phyloP scores from a whole-genome alignment of 2,113 vertebrate species.

The Eulacestoma nigropectus region DNA sequence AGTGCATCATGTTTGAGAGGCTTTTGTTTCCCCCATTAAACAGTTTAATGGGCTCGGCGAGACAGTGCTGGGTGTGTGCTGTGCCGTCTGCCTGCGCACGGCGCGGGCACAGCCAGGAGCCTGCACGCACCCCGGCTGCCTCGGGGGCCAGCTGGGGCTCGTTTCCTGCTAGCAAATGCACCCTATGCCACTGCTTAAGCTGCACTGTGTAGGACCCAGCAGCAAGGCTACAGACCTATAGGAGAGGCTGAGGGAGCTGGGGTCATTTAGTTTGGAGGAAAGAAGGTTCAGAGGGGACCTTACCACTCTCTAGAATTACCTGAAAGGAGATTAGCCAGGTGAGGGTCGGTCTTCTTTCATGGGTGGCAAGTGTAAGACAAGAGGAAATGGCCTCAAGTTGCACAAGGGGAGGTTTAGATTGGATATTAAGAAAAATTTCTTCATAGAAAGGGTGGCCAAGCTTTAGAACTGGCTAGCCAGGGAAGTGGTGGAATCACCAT shows the following conservation, averaged over 20 bases:
- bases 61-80: conserved; percentile 17
- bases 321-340: neutral
- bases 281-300: neutral
- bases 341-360: neutral
- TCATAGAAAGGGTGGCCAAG: neutral
- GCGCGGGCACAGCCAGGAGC: neutral
- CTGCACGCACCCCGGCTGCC: neutral
- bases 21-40: neutral
- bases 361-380: neutral
- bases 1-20: conserved; percentile 38
- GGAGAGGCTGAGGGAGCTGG: neutral
- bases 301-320: neutral
- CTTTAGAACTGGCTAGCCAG: neutral
- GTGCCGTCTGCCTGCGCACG: neutral
- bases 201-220: no score
- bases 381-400: neutral
- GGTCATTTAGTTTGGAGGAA: neutral
- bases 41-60: neutral
- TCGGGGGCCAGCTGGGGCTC: neutral
- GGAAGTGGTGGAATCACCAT: neutral
- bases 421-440: neutral
- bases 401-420: neutral
- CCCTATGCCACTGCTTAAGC: fast-evolving
- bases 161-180: neutral
- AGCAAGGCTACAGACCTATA: neutral